Conservation (phyloP, 2,888 invertebrate genomes). For the Melieria crassipennis region DNA sequence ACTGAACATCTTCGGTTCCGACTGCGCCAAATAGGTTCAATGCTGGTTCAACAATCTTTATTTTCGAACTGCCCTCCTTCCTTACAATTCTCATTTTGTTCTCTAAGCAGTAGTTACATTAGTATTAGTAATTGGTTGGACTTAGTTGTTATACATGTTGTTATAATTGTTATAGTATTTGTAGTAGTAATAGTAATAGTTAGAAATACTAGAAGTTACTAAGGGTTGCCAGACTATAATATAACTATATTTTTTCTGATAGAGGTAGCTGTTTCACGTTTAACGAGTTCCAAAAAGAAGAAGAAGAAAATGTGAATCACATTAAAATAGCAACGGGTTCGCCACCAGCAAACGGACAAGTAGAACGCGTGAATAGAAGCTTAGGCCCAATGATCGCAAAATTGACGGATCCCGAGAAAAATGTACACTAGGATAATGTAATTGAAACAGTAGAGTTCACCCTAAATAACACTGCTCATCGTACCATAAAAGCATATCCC, state of each 20-base stretch:
- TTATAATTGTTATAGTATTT: no score
- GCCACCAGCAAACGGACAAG: slow-evolving; percentile 45
- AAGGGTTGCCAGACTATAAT: no score
- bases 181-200: no score
- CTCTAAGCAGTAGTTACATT: no score
- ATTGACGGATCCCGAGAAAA: slow-evolving; percentile 21
- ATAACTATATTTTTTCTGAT: slow-evolving; percentile 36
- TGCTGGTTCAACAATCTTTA: no score
- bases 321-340: slow-evolving; percentile 40
- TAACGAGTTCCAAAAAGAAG: slow-evolving; percentile 39
- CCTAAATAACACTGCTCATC: slow-evolving; percentile 37
- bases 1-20: no score
- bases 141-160: no score
- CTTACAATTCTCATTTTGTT: no score
- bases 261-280: slow-evolving; percentile 44
- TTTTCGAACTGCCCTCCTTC: no score
- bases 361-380: slow-evolving; percentile 44
- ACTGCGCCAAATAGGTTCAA: no score
- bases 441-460: slow-evolving; percentile 25
- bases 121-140: no score
- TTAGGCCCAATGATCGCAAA: slow-evolving; percentile 43
- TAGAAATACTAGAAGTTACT: no score
- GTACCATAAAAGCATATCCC: slow-evolving; percentile 29
- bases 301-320: slow-evolving; percentile 34
- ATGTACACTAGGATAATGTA: slow-evolving; percentile 33